Conservation (phyloP, 1,140 invertebrate species). For the Meloidogyne floridensis region DNA sequence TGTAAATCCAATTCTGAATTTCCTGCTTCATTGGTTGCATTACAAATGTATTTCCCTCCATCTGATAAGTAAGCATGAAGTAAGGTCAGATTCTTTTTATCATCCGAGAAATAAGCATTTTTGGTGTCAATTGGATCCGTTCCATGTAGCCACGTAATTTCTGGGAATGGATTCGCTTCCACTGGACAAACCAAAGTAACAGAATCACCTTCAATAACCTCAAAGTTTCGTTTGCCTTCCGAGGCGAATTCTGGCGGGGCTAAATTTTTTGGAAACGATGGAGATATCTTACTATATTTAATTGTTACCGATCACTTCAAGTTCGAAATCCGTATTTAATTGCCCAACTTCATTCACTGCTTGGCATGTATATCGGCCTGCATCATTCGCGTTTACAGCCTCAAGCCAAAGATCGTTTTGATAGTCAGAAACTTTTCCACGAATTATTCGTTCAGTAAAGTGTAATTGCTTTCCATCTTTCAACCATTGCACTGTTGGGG, state of each 20-base stretch:
- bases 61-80: constrained; percentile 57
- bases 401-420: constrained; percentile 24
- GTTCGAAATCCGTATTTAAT: constrained; percentile 67
- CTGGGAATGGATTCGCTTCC: constrained; percentile 42
- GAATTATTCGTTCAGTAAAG: constrained; percentile 12
- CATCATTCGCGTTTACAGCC: constrained; percentile 62
- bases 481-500: constrained; percentile 24
- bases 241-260: constrained; percentile 67
- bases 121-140: constrained; percentile 42
- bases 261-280: constrained; percentile 50
- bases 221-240: constrained; percentile 52
- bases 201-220: constrained; percentile 53
- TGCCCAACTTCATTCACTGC: constrained; percentile 71
- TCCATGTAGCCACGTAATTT: constrained; percentile 60
- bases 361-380: constrained; percentile 69
- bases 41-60: constrained; percentile 68
- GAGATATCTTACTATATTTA: background rate
- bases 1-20: constrained; percentile 65
- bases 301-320: constrained; percentile 69
- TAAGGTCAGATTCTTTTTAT: constrained; percentile 64
- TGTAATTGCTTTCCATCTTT: constrained; percentile 21
- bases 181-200: constrained; percentile 56
- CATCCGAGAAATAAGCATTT: constrained; percentile 54
- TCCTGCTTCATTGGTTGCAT: constrained; percentile 68
- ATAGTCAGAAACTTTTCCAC: constrained; percentile 31